These are phyloP conservation scores for Dasyornis broadbenti DNA, from an alignment of 2,113 vertebrate species.

Conservation along the genomic window DNA sequence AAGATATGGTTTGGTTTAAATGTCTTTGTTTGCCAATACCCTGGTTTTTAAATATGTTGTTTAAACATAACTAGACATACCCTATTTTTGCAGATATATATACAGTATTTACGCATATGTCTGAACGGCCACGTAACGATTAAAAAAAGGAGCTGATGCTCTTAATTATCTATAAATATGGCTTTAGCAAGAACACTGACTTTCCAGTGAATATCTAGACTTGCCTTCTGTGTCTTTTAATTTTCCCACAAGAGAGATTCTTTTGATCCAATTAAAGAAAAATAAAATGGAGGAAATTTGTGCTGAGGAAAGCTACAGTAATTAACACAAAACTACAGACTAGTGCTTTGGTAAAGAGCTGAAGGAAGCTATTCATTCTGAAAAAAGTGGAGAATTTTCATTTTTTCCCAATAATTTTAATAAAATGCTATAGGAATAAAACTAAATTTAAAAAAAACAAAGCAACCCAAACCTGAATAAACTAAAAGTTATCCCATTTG, in stretches of 20 bases:
- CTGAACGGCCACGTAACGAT: neutral
- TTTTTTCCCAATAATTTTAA: neutral
- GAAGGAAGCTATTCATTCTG: neutral
- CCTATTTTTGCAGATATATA: neutral
- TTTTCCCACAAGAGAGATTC: neutral
- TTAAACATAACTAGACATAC: neutral
- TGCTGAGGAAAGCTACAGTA: neutral
- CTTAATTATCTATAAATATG: neutral
- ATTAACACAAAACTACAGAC: neutral
- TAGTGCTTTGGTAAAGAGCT: neutral
- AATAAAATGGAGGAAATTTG: neutral
- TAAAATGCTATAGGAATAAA: neutral
- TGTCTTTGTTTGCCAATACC: neutral
- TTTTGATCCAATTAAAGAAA: conserved; percentile 9
- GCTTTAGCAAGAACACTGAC: neutral
- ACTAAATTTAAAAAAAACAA: neutral
- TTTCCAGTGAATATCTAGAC: neutral
- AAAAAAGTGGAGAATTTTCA: neutral
- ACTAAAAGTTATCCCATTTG: neutral
- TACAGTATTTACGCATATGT: neutral
- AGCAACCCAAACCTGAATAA: neutral
- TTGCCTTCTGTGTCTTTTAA: neutral
- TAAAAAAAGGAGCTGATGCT: neutral
- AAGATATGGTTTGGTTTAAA: neutral
- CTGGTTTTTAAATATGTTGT: neutral